Evolutionary conservation across 2,888 invertebrate genomes (phyloP).

Genomic region (Nomada flava): DNA sequence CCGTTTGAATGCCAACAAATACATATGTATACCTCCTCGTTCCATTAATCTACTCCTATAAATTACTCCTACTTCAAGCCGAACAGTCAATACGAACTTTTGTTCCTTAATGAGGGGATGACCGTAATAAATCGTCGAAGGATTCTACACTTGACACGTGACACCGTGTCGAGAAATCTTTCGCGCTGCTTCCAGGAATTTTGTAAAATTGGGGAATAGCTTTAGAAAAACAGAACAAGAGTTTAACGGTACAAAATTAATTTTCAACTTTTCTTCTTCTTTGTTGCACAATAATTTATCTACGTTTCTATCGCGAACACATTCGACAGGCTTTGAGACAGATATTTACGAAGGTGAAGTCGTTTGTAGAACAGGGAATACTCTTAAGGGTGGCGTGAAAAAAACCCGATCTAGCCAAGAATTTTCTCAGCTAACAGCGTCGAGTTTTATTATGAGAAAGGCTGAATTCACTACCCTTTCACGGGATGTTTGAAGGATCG

Average conservation of each 20-base stretch:
- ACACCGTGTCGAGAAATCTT: too few relatives aligned
- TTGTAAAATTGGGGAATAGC: too few relatives aligned
- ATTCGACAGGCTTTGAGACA: not conserved
- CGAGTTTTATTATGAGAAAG: conserved; percentile 19
- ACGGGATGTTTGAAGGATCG: conserved; percentile 31
- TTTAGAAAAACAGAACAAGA: too few relatives aligned
- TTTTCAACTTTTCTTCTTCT: not conserved
- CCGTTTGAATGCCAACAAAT: too few relatives aligned
- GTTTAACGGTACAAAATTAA: not conserved
- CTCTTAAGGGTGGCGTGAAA: conserved; percentile 22
- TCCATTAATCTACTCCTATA: not conserved
- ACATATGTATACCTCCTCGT: not conserved
- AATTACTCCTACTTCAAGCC: conserved; percentile 3
- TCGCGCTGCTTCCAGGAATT: too few relatives aligned
- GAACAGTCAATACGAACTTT: conserved; percentile 13
- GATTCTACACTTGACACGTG: not conserved
- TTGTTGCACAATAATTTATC: too few relatives aligned
- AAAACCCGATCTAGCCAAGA: conserved; percentile 25
- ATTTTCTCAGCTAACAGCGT: conserved; percentile 22
- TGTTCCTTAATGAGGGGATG: not conserved
- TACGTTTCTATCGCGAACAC: not conserved
- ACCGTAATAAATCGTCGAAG: conserved; percentile 6
- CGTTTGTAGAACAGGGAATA: not conserved
- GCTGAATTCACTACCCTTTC: conserved; percentile 40
- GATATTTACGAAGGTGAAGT: conserved; percentile 8